Base-by-base conservation (phyloP, 64 coral and sea anemone genomes). In the Trachythela sp. region DNA sequence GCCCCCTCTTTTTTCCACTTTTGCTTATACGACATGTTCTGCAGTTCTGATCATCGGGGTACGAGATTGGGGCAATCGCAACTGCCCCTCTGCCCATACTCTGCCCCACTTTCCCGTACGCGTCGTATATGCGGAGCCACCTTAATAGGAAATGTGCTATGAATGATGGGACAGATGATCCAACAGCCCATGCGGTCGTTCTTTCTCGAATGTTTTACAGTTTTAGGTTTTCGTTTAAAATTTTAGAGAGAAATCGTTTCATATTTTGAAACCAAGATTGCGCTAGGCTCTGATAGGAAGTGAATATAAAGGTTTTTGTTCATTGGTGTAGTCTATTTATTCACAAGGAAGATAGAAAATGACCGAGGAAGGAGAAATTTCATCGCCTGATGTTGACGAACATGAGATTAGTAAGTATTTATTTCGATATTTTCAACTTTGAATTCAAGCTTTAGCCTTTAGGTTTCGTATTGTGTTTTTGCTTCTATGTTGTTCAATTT, bases 361-460 rank as follows among this genome's bases (percentile, higher is more conserved):
- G 89, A 93, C 96, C 9, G 96, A 99, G 86, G 96, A 99, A 93
- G 96, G 96, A 72, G 96, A 99, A 88, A 68, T 99, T 10, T 99
- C 96, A 0, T 99, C 96, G 17, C 96, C 96, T 14, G 96, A 99
- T 54, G 56, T 64, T 0, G 56, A 64, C 18, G 96, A 99, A 89
- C 41, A 93, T 26, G 96, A 99, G 89, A 90, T 89, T 40, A 95
- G 96, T 99, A 93, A 99, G 93, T 94, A 70, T 43, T 56, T 54
- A 38, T 56, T 20, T 38, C 50, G 52, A 52, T 33, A 38, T 40
- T 92, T 52, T 83, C 39, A 52, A 42, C 88, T 48, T 71, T 37
- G 35, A n/a, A 40, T 90, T 72, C 18, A 67, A 3, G 70, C 33
- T 36, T 89, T 75, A 32, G 35, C 48, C 33, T 36, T 89, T 75